These are phyloP conservation scores for Drosophila azteca DNA, from an alignment of 1,140 invertebrate species.

Conservation along the genomic window DNA sequence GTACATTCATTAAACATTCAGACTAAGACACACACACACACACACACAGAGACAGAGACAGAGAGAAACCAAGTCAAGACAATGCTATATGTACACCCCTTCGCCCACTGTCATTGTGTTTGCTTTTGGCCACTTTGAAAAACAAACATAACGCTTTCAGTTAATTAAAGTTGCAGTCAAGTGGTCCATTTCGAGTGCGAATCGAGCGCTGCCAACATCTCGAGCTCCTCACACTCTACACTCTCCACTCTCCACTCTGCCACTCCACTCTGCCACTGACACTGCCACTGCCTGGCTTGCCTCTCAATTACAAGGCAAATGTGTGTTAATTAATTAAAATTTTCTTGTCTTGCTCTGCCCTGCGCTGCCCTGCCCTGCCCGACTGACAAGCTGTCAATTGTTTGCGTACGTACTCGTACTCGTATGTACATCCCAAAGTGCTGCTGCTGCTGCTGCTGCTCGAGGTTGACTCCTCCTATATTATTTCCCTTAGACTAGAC, in stretches of 20 bases:
- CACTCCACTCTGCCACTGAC: conserved; percentile 7
- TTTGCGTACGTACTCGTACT: conserved; percentile 29
- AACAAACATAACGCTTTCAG: conserved; percentile 78
- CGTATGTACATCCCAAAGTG: conserved; percentile 5
- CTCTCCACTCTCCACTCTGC: not conserved
- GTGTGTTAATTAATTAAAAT: conserved; percentile 79
- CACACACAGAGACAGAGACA: not conserved
- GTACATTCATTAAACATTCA: conserved; percentile 42
- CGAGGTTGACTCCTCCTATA: conserved; percentile 27
- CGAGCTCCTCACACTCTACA: conserved; percentile 14
- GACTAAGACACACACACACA: no score
- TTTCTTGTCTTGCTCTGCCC: conserved; percentile 27
- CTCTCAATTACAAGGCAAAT: conserved; percentile 72
- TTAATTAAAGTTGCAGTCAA: conserved; percentile 81
- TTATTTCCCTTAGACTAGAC: conserved; percentile 23
- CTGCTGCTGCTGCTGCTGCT: not conserved
- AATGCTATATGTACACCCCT: conserved; percentile 22
- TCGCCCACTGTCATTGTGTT: conserved; percentile 37
- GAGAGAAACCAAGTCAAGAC: conserved; percentile 16
- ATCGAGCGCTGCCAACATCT: conserved; percentile 1
- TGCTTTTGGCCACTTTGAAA: conserved; percentile 57
- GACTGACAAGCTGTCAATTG: conserved; percentile 26
- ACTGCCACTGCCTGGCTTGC: conserved; percentile 17
- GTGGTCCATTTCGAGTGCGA: conserved; percentile 53
- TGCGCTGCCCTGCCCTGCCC: conserved; percentile 31